Evolutionary conservation across 2,888 invertebrate species (phyloP), one percentile per base, ranked within the genome.

Genomic region (Eupithecia subumbrata): DNA sequence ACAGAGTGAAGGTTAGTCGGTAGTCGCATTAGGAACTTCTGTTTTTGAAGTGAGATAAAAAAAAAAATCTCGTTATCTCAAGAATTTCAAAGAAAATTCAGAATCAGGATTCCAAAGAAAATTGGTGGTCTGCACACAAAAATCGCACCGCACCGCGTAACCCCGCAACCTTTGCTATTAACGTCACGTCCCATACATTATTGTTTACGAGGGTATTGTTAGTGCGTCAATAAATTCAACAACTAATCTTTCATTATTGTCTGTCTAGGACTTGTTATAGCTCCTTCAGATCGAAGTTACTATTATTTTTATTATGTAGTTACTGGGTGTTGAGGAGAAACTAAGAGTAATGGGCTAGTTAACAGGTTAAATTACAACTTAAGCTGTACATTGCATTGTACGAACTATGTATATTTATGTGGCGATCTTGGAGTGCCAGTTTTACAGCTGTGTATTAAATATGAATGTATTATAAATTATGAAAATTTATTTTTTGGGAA

Each of bases 181-280:
- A 12, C 64, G 60, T 75, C 81, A 79, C 81, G 81, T 71, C 16
- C n/a, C n/a, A 66, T 34, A 73, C 72, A 77, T 76, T 74, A 80
- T 77, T 67, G 76, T 74, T 79, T 75, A 80, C 76, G 76, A 76
- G 52, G 40, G 74, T 76, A 79, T 80, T 77, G 75, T 75, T 74
- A 69, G 73, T 77, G 76, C 79, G 76, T 77, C 79, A 78, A 67
- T 71, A 75, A 76, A 72, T 74, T 34, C 60, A 73, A 70, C 60
- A 63, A 76, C 73, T 68, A 77, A 77, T 76, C 70, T 70, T 77
- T 64, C 40, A 72, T 74, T 70, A 74, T 63, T n/a, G 71, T 70
- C 72, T 72, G 72, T 72, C 72, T 74, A 69, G 69, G 63, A 9
- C 48, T 69, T 56, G 74, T 74, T 69, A 74, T 74, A 69, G 64